Conservation (phyloP, 1,140 invertebrate genomes). For the Drosophila micromelanica region DNA sequence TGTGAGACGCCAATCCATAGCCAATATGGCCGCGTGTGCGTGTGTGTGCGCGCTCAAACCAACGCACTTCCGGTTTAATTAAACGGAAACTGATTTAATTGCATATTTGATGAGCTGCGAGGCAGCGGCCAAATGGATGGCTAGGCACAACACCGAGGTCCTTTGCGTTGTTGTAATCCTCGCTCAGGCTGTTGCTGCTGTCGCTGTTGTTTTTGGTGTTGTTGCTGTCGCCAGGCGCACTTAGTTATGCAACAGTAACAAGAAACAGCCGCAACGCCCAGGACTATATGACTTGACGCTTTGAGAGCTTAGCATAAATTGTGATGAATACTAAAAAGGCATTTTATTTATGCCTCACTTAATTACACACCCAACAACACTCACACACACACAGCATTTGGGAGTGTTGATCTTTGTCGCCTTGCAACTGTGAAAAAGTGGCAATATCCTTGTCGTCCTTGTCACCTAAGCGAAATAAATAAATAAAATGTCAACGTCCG, state of each 20-base stretch:
- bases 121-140: slow-evolving; percentile 62
- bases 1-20: slow-evolving; percentile 57
- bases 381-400: slow-evolving; percentile 15
- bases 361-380: slow-evolving; percentile 68
- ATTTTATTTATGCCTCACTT: slow-evolving; percentile 82
- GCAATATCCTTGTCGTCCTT: slow-evolving; percentile 58
- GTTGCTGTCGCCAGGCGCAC: slow-evolving; percentile 43
- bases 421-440: slow-evolving; percentile 40
- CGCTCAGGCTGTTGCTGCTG: slow-evolving; percentile 20
- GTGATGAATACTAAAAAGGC: slow-evolving; percentile 84
- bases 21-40: slow-evolving; percentile 47
- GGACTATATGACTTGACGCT: slow-evolving; percentile 75
- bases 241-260: slow-evolving; percentile 76
- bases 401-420: slow-evolving; percentile 37
- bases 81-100: slow-evolving; percentile 85
- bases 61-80: slow-evolving; percentile 84
- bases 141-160: slow-evolving; percentile 42
- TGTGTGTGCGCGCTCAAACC: slow-evolving; percentile 53
- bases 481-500: slow-evolving; percentile 67
- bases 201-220: slow-evolving; percentile 19
- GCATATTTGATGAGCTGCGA: slow-evolving; percentile 84
- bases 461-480: slow-evolving; percentile 76
- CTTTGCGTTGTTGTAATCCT: slow-evolving; percentile 41
- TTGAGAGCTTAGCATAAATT: slow-evolving; percentile 84
- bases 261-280: slow-evolving; percentile 41